These are phyloP conservation scores for Tapirus indicus DNA, from an alignment of 2,797 vertebrate species.

Conservation along the genomic window DNA sequence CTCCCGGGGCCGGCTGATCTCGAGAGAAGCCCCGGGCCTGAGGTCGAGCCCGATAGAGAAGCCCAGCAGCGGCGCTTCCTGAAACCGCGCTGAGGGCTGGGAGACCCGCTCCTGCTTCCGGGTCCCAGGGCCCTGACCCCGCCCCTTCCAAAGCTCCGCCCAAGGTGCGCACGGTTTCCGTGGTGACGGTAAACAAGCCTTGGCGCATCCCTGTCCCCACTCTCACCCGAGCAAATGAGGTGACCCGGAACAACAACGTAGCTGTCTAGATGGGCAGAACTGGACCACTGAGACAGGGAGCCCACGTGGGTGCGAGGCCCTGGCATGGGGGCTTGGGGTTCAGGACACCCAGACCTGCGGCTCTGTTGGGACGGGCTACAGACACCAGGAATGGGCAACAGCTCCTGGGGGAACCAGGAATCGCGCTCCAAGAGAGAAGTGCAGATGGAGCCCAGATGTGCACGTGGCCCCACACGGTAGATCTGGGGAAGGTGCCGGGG, in stretches of 20 bases:
- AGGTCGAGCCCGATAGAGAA: neutral
- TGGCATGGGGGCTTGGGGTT: neutral
- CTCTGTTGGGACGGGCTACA: neutral
- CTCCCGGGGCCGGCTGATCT: neutral
- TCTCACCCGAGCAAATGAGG: neutral
- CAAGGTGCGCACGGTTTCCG: neutral
- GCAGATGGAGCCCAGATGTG: neutral
- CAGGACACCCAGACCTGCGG: neutral
- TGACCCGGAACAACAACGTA: neutral
- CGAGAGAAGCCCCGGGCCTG: no score
- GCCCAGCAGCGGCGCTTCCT: neutral
- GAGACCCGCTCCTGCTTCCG: neutral
- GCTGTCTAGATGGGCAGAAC: neutral
- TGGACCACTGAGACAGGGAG: neutral
- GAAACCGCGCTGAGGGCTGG: neutral
- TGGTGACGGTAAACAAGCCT: neutral
- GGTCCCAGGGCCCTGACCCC: neutral
- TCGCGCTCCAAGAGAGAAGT: neutral
- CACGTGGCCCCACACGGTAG: neutral
- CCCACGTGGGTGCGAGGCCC: accelerated
- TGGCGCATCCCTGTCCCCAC: neutral
- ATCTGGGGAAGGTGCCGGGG: neutral
- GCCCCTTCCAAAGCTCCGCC: neutral
- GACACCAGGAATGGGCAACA: neutral
- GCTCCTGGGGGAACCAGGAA: neutral